phyloP scores from a whole-genome alignment of 2,888 invertebrate species.

The Eupsilia transversa region DNA sequence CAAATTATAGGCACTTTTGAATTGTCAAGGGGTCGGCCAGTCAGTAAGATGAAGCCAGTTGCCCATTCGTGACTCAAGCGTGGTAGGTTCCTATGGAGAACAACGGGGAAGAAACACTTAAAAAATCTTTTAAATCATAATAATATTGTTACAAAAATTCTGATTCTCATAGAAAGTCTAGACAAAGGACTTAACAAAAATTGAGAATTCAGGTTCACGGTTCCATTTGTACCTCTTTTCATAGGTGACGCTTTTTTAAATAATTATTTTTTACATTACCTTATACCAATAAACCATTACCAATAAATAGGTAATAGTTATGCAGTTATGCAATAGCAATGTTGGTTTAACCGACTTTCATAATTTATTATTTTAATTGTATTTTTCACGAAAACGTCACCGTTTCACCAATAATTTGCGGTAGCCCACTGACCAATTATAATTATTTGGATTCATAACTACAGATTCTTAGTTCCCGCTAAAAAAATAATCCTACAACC shows the following conservation, averaged over 20 bases:
- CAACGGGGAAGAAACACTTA: too few relatives aligned
- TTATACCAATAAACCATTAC: too few relatives aligned
- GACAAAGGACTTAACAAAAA: neutral
- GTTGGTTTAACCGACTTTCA: neutral
- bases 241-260: neutral
- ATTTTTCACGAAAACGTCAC: neutral
- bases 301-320: neutral
- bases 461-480: neutral
- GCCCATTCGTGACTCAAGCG: too few relatives aligned
- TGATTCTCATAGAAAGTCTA: too few relatives aligned
- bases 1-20: too few relatives aligned
- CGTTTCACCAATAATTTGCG: constrained; percentile 11
- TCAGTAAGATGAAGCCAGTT: too few relatives aligned
- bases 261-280: neutral
- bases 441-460: neutral
- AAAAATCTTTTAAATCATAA: too few relatives aligned
- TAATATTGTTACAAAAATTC: too few relatives aligned
- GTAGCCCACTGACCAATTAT: constrained; percentile 10
- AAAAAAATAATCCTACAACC: neutral
- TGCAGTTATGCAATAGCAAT: neutral
- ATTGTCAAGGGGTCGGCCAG: too few relatives aligned
- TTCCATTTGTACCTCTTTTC: too few relatives aligned
- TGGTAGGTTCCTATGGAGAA: too few relatives aligned
- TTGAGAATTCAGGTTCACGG: neutral
- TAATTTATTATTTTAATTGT: neutral